These are phyloP conservation scores for Eurystomus gularis DNA, from an alignment of 2,113 vertebrate genomes.

Conservation along the genomic window DNA sequence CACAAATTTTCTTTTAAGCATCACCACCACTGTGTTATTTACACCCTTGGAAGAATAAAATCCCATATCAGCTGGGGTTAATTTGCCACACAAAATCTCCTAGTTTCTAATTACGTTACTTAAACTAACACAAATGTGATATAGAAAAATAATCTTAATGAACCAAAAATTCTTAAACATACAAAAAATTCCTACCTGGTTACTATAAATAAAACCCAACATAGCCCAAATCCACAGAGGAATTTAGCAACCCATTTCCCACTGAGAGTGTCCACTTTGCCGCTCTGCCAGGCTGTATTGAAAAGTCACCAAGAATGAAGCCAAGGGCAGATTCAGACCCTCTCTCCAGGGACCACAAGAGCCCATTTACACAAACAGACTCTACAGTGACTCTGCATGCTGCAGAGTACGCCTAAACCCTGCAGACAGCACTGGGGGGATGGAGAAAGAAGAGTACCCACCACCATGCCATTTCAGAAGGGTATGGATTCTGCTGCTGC, in stretches of 20 bases:
- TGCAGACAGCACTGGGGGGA: not conserved
- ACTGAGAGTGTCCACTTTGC: not conserved
- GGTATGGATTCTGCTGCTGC: not conserved
- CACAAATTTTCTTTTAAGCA: slow-evolving; percentile 41
- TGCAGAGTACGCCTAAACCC: not conserved
- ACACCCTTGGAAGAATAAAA: slow-evolving; percentile 55
- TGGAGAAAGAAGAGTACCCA: not conserved
- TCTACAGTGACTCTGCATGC: not conserved
- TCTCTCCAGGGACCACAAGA: not conserved
- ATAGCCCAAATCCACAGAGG: not conserved
- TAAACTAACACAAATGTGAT: slow-evolving; percentile 51
- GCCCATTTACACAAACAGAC: not conserved
- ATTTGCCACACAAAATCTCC: slow-evolving; percentile 52
- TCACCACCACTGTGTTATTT: slow-evolving; percentile 33
- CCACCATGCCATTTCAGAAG: fast-evolving
- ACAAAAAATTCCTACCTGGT: slow-evolving; percentile 45
- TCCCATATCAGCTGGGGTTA: slow-evolving; percentile 37
- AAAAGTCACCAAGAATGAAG: not conserved
- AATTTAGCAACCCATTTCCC: not conserved
- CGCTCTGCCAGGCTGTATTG: not conserved
- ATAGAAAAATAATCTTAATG: slow-evolving; percentile 43
- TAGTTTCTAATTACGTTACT: slow-evolving; percentile 62
- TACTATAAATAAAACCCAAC: slow-evolving; percentile 34
- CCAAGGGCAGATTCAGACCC: fast-evolving
- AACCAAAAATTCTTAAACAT: slow-evolving; percentile 48